These are phyloP conservation scores for Cheilosia urbana DNA, from an alignment of 2,888 invertebrate genomes.

Conservation along the genomic window DNA sequence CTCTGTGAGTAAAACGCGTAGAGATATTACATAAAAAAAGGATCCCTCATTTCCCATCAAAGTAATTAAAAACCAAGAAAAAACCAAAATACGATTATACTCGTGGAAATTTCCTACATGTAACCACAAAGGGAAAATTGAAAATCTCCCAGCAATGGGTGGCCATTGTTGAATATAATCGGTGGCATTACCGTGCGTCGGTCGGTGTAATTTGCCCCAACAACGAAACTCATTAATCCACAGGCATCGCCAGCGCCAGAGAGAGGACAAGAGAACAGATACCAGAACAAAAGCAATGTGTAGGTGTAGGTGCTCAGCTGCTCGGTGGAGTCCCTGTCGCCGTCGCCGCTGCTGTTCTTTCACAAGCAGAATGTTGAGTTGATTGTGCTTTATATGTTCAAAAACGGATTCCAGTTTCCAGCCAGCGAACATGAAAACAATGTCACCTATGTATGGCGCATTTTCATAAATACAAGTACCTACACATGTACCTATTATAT, in stretches of 20 bases:
- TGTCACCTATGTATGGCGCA: neutral
- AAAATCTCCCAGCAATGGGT: slow-evolving; percentile 29
- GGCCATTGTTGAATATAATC: slow-evolving; percentile 47
- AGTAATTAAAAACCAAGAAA: slow-evolving; percentile 44
- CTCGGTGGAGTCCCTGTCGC: neutral
- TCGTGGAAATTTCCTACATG: slow-evolving; percentile 2
- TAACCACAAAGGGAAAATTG: slow-evolving; percentile 57
- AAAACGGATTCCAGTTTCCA: slow-evolving; percentile 6
- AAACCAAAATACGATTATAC: slow-evolving; percentile 4
- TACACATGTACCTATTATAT: neutral
- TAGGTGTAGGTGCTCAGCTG: no score
- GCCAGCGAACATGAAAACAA: slow-evolving; percentile 21
- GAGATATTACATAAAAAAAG: slow-evolving; percentile 21
- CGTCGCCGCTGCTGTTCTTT: neutral
- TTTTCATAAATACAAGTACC: neutral
- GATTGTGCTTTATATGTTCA: slow-evolving; percentile 29
- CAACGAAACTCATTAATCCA: slow-evolving; percentile 67
- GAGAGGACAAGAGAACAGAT: slow-evolving; percentile 29
- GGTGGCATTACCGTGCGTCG: slow-evolving; percentile 53
- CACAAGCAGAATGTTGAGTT: slow-evolving; percentile 41
- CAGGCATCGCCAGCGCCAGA: neutral
- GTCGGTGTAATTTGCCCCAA: slow-evolving; percentile 60
- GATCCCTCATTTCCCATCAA: slow-evolving; percentile 38
- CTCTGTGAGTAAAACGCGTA: slow-evolving; percentile 14
- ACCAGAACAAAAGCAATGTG: slow-evolving; percentile 33